These are phyloP conservation scores for Alcedo atthis DNA, from an alignment of 2,797 vertebrate genomes.

Conservation along the genomic window DNA sequence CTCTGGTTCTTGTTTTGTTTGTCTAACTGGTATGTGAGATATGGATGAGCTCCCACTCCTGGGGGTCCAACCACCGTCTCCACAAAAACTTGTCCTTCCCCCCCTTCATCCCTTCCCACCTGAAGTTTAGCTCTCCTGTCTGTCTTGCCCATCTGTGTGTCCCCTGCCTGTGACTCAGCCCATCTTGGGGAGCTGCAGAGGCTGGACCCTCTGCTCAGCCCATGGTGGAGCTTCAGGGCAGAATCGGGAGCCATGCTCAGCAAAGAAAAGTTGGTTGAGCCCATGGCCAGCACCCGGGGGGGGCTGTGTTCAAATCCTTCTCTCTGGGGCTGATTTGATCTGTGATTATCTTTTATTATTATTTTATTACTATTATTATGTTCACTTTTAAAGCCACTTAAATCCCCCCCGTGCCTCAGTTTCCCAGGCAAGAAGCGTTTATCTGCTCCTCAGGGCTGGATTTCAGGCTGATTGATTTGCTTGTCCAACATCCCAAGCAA, in stretches of 20 bases:
- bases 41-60: constrained; percentile 69
- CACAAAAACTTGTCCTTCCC: not conserved
- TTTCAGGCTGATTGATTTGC: constrained; percentile 17
- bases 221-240: fast-evolving
- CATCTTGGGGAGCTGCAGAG: not conserved
- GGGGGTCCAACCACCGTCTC: constrained; percentile 33
- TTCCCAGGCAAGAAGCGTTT: not conserved
- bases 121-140: not conserved
- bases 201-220: not conserved
- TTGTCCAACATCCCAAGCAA: constrained; percentile 5
- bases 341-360: not conserved
- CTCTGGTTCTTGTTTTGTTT: constrained; percentile 78
- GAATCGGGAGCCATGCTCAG: fast-evolving
- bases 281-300: fast-evolving
- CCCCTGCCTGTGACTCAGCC: not conserved
- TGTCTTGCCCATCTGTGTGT: fast-evolving
- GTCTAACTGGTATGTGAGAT: constrained; percentile 74
- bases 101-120: not conserved
- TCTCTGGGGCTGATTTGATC: not conserved
- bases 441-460: not conserved
- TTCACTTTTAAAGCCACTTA: not conserved
- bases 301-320: not conserved
- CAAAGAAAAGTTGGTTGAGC: no score
- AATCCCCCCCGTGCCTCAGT: not conserved
- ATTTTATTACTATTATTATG: no score